These are phyloP conservation scores for Merops nubicus DNA, from an alignment of 2,113 vertebrate genomes.

Conservation along the genomic window DNA sequence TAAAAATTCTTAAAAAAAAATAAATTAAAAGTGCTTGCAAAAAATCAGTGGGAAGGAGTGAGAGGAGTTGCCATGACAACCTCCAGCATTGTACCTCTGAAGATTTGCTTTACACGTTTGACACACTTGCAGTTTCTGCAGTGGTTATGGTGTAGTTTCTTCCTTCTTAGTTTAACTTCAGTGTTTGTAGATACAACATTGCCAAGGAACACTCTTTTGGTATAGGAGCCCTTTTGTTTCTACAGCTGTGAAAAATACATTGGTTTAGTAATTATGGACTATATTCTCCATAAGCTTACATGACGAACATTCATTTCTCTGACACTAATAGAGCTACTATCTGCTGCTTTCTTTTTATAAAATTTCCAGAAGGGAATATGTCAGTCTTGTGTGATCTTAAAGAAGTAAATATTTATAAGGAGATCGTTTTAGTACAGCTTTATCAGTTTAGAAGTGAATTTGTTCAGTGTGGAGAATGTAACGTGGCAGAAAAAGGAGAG, in stretches of 20 bases:
- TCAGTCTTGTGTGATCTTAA: background rate
- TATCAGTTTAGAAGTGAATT: background rate
- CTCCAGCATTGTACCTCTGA: conserved; percentile 64
- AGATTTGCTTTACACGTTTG: conserved; percentile 61
- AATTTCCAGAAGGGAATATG: background rate
- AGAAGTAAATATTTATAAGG: background rate
- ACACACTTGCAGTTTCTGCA: conserved; percentile 47
- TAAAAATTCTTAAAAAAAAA: conserved; percentile 36
- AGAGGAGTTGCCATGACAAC: conserved; percentile 75
- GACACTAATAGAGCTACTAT: background rate
- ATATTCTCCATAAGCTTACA: background rate
- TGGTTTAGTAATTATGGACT: background rate
- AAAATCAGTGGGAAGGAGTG: conserved; percentile 75
- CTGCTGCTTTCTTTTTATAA: background rate
- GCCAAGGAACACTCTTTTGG: background rate
- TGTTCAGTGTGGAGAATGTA: background rate
- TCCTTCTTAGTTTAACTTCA: background rate
- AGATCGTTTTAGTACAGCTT: background rate
- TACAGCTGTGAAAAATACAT: background rate
- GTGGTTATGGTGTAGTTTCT: conserved; percentile 25
- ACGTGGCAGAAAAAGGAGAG: background rate
- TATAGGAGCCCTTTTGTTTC: background rate
- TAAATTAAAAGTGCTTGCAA: conserved; percentile 48
- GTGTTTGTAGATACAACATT: background rate
- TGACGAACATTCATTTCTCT: background rate